A percentile compares a stretch with the other conserved stretches of the same genome.
These are phyloP conservation scores for Helicolenus hilgendorfi DNA, from an alignment of 2,797 vertebrate species.

Conservation along the genomic window DNA sequence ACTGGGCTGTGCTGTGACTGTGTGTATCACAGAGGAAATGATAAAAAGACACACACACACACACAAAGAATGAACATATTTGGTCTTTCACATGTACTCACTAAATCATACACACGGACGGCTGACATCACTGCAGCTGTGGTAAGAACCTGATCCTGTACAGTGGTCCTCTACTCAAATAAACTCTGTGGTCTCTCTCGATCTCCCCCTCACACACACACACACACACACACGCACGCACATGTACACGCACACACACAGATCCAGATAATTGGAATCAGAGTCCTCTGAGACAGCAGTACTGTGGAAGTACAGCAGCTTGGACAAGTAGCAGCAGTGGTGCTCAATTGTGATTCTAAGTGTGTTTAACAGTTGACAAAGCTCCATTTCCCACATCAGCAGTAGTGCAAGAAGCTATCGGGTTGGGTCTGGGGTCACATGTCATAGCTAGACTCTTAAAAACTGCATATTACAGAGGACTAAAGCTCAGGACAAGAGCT, in stretches of 20 bases:
- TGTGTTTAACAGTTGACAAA: constrained; percentile 31
- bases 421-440: neutral
- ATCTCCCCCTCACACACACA: neutral
- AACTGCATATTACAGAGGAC: neutral
- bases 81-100: constrained; percentile 14
- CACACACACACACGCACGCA: neutral
- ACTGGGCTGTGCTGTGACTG: neutral
- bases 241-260: constrained; percentile 4
- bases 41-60: constrained; percentile 8
- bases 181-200: constrained; percentile 49
- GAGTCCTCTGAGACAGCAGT: constrained; percentile 28
- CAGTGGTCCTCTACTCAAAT: constrained; percentile 73
- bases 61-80: neutral
- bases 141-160: constrained; percentile 71
- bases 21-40: constrained; percentile 10
- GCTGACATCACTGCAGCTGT: constrained; percentile 82
- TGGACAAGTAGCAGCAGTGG: constrained; percentile 34
- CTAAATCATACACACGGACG: constrained; percentile 19
- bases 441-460: neutral
- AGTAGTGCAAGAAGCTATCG: neutral
- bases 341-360: constrained; percentile 11
- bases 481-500: neutral
- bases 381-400: constrained; percentile 1
- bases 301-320: constrained; percentile 19
- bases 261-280: constrained; percentile 62